These are phyloP conservation scores for Microchirus variegatus DNA, from an alignment of 2,797 vertebrate genomes.

Conservation along the genomic window DNA sequence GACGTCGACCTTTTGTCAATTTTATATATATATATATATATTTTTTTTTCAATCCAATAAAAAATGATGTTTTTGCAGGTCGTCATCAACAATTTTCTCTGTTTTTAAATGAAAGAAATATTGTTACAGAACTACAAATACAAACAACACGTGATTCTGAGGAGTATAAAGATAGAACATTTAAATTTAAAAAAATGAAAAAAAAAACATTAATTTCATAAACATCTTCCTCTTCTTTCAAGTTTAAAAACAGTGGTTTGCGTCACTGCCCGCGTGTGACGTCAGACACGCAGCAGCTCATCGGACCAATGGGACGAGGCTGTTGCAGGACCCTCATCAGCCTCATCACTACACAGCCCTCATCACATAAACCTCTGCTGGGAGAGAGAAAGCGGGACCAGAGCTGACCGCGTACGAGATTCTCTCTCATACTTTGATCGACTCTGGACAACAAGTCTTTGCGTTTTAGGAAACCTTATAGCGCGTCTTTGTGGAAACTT, in stretches of 20 bases:
- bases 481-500: too few species aligned
- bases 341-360: slow-evolving; percentile 3
- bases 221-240: not conserved
- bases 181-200: too few species aligned
- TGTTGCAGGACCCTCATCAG: slow-evolving; percentile 24
- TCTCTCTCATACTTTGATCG: not conserved
- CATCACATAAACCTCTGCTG: slow-evolving; percentile 23
- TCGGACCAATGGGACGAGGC: slow-evolving; percentile 80
- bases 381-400: not conserved
- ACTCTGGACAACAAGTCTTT: not conserved
- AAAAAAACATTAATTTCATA: too few species aligned
- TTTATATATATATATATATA: too few species aligned
- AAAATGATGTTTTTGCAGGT: too few species aligned
- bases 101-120: too few species aligned
- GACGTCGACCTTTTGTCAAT: too few species aligned
- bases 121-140: too few species aligned
- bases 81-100: too few species aligned
- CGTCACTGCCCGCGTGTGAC: slow-evolving; percentile 59
- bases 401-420: not conserved
- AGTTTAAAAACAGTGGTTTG: slow-evolving; percentile 5
- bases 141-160: too few species aligned
- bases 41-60: too few species aligned
- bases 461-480: not conserved
- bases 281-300: slow-evolving; percentile 76
- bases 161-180: too few species aligned